Base-by-base conservation (phyloP, 2,888 invertebrate species). In the Gerris lacustris region DNA sequence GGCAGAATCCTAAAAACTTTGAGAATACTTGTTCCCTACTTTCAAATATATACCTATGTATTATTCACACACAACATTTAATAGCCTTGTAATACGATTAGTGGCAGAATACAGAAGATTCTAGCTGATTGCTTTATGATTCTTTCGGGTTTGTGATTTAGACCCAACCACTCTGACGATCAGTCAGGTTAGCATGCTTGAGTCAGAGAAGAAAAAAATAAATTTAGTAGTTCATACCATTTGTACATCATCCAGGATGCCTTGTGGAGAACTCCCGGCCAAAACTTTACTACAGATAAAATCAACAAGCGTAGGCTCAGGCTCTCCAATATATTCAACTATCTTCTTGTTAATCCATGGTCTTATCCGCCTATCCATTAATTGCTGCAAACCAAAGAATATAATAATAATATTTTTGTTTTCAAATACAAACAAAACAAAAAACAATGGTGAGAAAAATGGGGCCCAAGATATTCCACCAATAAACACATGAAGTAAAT, bases 311-410 rank as follows among this genome's bases (percentile, higher is more conserved):
- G 96, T 95, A 45, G 94, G 94, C 82, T 99, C 99, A 18, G 98
- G 98, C 82, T 99, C 99, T 62, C 99, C 98, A 79, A 99, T 97
- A 82, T 98, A 99, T 83, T 99, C 98, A 75, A 96, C 92, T 72
- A 99, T 97, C 84, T 99, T 99, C 83, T 98, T 99, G 83, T 96
- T 96, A 77, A 99, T 96, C 99, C 99, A 99, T 67, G 99, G 98
- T 74, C 95, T 88, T 80, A 99, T 96, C 81, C 97, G 89, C 80
- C 91, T 91, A 80, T 97, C 96, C 94, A 98, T 96, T 77, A 84
- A 87, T 86, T 84, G 86, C 87, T 81, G 76, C 68, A 77, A 74
- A 71, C 69, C 71, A 69, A 67, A 67, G 64, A 9, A 72, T 31
- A 4, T 2, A 31, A 69, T 5, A 66, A 66, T 45, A n/a, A 0